Evolutionary conservation across 2,113 vertebrate genomes (phyloP).

Genomic region (Raja brachyura): DNA sequence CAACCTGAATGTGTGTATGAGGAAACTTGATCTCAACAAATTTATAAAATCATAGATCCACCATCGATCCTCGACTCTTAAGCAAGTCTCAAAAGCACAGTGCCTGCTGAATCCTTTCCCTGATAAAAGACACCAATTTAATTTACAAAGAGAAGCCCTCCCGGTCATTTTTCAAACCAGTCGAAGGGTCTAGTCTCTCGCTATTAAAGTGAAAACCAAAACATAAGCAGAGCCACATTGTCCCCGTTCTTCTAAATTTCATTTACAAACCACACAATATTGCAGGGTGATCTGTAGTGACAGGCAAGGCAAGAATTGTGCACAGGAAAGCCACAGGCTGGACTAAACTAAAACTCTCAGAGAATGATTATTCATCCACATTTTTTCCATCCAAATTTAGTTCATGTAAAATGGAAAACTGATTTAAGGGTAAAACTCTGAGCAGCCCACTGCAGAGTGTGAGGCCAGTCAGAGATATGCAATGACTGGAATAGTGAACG

Average conservation of each 20-base stretch:
- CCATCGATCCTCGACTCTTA: slow-evolving; percentile 20
- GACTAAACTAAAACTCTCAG: background rate
- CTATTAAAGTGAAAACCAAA: slow-evolving; percentile 7
- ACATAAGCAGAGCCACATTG: slow-evolving; percentile 5
- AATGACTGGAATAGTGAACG: background rate
- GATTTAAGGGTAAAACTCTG: slow-evolving; percentile 66
- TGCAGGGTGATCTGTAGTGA: background rate
- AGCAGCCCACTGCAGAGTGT: slow-evolving; percentile 59
- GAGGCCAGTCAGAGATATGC: background rate
- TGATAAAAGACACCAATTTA: slow-evolving; percentile 36
- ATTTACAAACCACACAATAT: background rate
- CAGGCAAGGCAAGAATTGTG: background rate
- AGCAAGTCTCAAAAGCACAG: slow-evolving; percentile 1
- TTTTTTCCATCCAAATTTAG: slow-evolving; percentile 51
- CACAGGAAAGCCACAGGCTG: background rate
- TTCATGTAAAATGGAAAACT: slow-evolving; percentile 46
- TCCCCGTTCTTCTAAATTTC: slow-evolving; percentile 6
- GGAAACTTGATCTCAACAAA: slow-evolving; percentile 37
- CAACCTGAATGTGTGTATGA: slow-evolving; percentile 30
- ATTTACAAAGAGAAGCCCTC: slow-evolving; percentile 32
- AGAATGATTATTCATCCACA: background rate
- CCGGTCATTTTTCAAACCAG: slow-evolving; percentile 15
- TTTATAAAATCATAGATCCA: slow-evolving; percentile 36
- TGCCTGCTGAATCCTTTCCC: background rate
- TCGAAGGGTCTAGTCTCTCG: background rate